Evolutionary conservation across 2,888 invertebrate species (phyloP).

Genomic region (Calliphora vomitoria): DNA sequence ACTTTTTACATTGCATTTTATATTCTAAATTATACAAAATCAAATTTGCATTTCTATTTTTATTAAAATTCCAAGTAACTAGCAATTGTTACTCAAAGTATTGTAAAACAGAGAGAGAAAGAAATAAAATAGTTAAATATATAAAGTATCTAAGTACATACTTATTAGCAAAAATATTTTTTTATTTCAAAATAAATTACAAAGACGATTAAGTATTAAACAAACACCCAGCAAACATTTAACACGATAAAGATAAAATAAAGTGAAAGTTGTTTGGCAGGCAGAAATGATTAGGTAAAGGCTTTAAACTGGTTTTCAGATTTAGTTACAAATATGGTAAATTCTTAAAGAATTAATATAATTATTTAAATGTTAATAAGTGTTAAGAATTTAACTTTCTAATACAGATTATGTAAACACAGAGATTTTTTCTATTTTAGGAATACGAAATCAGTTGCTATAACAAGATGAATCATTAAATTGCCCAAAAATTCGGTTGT

Average conservation of each 20-base stretch:
- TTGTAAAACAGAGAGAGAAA: slow-evolving; percentile 2
- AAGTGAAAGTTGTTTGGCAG: not conserved
- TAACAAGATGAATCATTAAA: too few species aligned
- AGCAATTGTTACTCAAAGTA: not conserved
- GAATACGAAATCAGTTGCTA: too few species aligned
- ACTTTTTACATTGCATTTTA: not conserved
- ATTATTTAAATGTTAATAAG: not conserved
- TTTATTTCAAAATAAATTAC: not conserved
- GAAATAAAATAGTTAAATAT: not conserved
- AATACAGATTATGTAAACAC: too few species aligned
- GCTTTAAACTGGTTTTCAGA: not conserved
- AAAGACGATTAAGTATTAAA: not conserved
- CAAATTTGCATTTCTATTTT: slow-evolving; percentile 9
- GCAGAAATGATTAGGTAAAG: not conserved
- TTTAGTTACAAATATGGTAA: not conserved
- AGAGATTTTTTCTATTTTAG: too few species aligned
- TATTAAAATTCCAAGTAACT: slow-evolving; percentile 44
- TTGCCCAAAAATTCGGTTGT: too few species aligned
- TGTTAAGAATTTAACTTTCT: not conserved
- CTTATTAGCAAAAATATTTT: slow-evolving; percentile 1
- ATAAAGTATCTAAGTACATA: not conserved
- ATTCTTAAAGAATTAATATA: not conserved
- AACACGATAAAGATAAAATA: not conserved
- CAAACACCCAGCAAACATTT: not conserved
- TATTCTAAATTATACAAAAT: slow-evolving; percentile 2